Conservation (phyloP, 2,797 vertebrate species). For the Psittacula echo region DNA sequence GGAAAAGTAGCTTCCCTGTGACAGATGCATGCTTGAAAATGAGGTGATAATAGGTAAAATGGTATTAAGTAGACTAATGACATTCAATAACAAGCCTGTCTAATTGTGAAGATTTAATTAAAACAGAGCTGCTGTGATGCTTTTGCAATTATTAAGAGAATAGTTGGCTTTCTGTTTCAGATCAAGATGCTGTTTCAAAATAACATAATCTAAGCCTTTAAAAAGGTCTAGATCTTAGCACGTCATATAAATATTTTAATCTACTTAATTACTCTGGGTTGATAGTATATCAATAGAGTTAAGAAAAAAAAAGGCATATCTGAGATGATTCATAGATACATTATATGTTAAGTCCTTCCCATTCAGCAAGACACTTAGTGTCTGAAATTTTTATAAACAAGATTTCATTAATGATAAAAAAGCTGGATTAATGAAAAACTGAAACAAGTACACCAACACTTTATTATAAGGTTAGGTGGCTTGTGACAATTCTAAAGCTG, state of each 20-base stretch:
- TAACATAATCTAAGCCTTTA: not conserved
- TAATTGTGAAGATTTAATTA: slow-evolving; percentile 74
- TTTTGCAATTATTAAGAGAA: slow-evolving; percentile 38
- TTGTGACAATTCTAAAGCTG: not conserved
- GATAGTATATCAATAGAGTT: not conserved
- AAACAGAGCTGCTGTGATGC: slow-evolving; percentile 29
- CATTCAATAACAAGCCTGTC: slow-evolving; percentile 66
- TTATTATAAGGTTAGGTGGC: not conserved
- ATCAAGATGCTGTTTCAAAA: slow-evolving; percentile 8
- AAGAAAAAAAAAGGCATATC: not conserved
- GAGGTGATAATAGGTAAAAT: slow-evolving; percentile 67
- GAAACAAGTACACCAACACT: not conserved
- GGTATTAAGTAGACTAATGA: slow-evolving; percentile 70
- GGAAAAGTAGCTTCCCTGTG: slow-evolving; percentile 42
- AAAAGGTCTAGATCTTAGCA: not conserved
- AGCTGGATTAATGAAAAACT: not conserved
- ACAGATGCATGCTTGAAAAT: slow-evolving; percentile 67
- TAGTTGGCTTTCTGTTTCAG: slow-evolving; percentile 29
- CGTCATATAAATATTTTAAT: slow-evolving; percentile 1
- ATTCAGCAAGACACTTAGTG: not conserved
- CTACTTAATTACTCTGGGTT: not conserved
- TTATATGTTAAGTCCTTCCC: not conserved
- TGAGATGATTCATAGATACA: not conserved
- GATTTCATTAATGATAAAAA: not conserved
- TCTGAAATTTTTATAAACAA: not conserved